phyloP scores from a whole-genome alignment of 2,797 vertebrate species.

The Crocodylus rhombifer region DNA sequence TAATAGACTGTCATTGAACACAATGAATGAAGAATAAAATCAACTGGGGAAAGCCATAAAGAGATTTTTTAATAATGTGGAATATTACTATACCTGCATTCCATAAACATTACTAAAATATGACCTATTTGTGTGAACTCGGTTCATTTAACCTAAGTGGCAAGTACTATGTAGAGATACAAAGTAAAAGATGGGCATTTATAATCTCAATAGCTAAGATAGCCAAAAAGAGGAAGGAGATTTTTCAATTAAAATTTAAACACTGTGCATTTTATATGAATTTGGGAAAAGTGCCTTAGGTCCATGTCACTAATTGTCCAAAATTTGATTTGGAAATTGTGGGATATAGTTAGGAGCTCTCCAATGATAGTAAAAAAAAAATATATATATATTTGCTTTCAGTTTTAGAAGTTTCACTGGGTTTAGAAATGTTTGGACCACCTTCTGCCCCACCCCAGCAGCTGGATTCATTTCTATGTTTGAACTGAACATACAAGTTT shows the following conservation, averaged over 20 bases:
- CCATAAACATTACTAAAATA: not conserved
- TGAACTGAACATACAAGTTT: not conserved
- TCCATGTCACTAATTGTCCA: not conserved
- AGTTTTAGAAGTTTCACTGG: not conserved
- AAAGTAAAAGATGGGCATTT: not conserved
- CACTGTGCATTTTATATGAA: not conserved
- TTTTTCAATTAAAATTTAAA: not conserved
- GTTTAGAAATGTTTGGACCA: too few species aligned
- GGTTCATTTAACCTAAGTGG: not conserved
- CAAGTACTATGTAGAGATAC: not conserved
- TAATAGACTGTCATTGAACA: not conserved
- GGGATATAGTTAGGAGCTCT: not conserved
- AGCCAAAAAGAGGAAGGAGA: not conserved
- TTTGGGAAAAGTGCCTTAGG: not conserved
- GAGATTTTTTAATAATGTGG: not conserved
- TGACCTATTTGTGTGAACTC: not conserved
- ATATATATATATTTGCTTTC: not conserved
- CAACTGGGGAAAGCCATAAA: fast-evolving
- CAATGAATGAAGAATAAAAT: not conserved
- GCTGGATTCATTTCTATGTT: not conserved
- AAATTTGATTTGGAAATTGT: not conserved
- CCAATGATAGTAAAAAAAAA: not conserved
- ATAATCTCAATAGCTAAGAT: not conserved
- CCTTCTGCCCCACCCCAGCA: too few species aligned
- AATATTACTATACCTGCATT: not conserved